Percentiles rank a stretch among this genome's conserved stretches.
These are phyloP conservation scores for Dryobota labecula DNA, from an alignment of 2,888 invertebrate species.

Conservation along the genomic window DNA sequence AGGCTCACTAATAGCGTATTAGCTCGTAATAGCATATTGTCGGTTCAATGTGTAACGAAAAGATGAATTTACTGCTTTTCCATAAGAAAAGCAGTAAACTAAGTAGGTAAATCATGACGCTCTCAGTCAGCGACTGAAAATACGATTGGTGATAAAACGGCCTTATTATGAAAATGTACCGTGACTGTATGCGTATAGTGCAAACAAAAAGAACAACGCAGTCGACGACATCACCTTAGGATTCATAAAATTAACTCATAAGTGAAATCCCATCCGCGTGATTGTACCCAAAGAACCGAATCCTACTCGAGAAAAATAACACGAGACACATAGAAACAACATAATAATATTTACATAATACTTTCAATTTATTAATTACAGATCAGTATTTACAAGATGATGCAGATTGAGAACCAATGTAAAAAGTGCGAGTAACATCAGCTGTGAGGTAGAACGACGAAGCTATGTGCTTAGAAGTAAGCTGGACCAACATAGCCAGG, in stretches of 20 bases:
- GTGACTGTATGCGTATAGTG: neutral
- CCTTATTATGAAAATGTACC: neutral
- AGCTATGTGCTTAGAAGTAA: conserved; percentile 61
- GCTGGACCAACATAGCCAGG: conserved; percentile 79
- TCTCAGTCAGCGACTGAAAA: neutral
- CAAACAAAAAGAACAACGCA: neutral
- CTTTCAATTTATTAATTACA: conserved; percentile 63
- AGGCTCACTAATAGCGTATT: neutral
- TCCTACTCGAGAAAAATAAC: neutral
- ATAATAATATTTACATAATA: conserved; percentile 26
- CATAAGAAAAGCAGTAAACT: neutral
- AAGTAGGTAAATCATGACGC: neutral
- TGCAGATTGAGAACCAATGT: conserved; percentile 47
- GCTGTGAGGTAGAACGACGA: conserved; percentile 7
- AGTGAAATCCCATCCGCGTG: neutral
- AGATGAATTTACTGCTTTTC: too few relatives aligned
- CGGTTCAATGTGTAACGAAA: neutral
- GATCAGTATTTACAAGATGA: conserved; percentile 59
- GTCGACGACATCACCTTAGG: neutral
- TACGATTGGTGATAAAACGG: neutral
- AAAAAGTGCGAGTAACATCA: conserved; percentile 53
- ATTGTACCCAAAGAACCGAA: neutral
- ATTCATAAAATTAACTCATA: neutral
- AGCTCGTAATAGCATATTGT: too few relatives aligned
- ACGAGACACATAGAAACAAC: neutral